Conservation (phyloP, 2,888 invertebrate genomes). For the Panopea generosa region DNA sequence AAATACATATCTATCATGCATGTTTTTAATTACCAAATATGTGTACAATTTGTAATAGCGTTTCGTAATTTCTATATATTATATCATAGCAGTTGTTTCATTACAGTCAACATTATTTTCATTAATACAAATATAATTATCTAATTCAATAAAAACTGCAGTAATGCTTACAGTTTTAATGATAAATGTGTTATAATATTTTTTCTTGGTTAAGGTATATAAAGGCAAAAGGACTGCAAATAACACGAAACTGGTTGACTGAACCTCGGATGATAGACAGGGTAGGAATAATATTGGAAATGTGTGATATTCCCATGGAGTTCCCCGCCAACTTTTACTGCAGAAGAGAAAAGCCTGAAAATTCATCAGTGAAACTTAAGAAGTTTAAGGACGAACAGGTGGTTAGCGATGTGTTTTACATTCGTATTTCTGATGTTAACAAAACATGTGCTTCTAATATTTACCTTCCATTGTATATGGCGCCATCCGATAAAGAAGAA, state of each 20-base stretch:
- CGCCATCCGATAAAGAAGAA: conserved; percentile 51
- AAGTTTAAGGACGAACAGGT: conserved; percentile 35
- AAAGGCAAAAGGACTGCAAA: conserved; percentile 44
- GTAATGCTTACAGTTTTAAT: too few relatives aligned
- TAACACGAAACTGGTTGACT: conserved; percentile 19
- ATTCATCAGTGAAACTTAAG: conserved; percentile 31
- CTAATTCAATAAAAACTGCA: too few relatives aligned
- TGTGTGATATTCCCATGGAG: conserved; percentile 40
- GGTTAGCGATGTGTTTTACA: conserved; percentile 55
- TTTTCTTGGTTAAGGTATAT: too few relatives aligned
- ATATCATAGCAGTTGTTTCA: not conserved
- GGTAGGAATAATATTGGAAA: conserved; percentile 37
- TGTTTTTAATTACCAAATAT: too few relatives aligned
- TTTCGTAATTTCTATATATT: too few relatives aligned
- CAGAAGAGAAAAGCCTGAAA: conserved; percentile 51
- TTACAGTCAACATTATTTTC: not conserved
- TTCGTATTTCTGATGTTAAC: conserved; percentile 45
- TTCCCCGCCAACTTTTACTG: conserved; percentile 49
- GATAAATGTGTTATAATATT: too few relatives aligned
- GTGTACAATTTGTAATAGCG: too few relatives aligned
- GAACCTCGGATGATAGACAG: conserved; percentile 30
- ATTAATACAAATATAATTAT: too few relatives aligned
- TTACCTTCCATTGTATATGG: conserved; percentile 44
- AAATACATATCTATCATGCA: too few relatives aligned
- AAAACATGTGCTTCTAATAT: conserved; percentile 41